These are phyloP conservation scores for Puma concolor DNA, from an alignment of 2,113 vertebrate species.

Conservation along the genomic window DNA sequence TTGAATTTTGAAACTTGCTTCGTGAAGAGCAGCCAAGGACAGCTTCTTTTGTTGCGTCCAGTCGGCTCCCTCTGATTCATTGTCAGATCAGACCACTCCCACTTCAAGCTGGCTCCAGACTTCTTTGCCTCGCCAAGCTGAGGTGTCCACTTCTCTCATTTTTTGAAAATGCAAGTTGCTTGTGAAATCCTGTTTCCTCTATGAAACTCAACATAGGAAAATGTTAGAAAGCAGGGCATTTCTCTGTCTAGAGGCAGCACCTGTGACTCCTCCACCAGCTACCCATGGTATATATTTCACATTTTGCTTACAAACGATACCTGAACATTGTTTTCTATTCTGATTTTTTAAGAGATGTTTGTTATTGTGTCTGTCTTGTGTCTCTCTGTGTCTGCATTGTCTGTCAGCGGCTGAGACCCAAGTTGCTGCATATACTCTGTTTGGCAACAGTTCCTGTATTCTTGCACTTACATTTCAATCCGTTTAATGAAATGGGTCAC, in stretches of 20 bases:
- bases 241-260: neutral
- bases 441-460: neutral
- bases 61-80: neutral
- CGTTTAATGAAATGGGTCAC: neutral
- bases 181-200: constrained; percentile 12
- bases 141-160: neutral
- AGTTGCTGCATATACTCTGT: neutral
- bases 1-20: constrained; percentile 56
- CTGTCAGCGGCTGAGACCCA: neutral
- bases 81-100: neutral
- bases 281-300: neutral
- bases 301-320: neutral
- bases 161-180: neutral
- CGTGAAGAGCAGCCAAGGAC: neutral
- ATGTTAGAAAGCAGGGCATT: neutral
- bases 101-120: neutral
- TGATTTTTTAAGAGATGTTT: neutral
- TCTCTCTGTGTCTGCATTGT: neutral
- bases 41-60: constrained; percentile 26
- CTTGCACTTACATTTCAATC: neutral
- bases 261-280: neutral
- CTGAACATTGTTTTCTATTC: neutral
- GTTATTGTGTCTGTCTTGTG: neutral
- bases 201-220: neutral
- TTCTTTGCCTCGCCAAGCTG: neutral